Evolutionary conservation across 2,113 vertebrate genomes (phyloP).

Genomic region (Bungarus multicinctus): DNA sequence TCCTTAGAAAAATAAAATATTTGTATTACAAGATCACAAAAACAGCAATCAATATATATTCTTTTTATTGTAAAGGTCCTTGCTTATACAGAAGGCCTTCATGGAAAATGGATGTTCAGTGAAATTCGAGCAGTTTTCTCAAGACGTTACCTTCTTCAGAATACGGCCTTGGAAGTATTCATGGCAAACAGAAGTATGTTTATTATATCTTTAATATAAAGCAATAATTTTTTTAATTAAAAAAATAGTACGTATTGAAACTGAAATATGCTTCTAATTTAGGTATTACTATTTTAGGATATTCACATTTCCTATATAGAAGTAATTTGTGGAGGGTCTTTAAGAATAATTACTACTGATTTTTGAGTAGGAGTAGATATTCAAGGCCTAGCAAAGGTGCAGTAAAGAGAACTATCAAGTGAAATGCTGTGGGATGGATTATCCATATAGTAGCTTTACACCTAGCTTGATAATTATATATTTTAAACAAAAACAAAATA

Average conservation of each 20-base stretch:
- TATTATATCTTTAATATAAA: constrained; percentile 14
- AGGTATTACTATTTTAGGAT: background rate
- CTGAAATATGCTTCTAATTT: background rate
- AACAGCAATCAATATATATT: background rate
- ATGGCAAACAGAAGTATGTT: constrained; percentile 98
- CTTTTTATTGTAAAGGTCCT: constrained; percentile 77
- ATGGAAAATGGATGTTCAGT: constrained; percentile 99
- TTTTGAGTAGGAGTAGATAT: background rate
- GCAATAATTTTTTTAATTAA: background rate
- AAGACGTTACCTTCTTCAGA: constrained; percentile 91
- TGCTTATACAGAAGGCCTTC: constrained; percentile 92
- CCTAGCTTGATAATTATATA: background rate
- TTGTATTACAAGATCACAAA: background rate
- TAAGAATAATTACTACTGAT: background rate
- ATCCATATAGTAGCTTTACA: background rate
- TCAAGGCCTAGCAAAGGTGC: background rate
- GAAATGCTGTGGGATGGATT: background rate
- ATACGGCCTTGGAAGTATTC: constrained; percentile 94
- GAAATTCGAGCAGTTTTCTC: constrained; percentile 97
- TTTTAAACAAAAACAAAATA: background rate
- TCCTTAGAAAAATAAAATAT: background rate
- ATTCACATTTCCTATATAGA: background rate
- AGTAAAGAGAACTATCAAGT: background rate
- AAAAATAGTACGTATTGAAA: background rate
- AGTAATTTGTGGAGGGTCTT: background rate